Percentiles rank a stretch among this genome's conserved stretches.
Conservation (phyloP, 2,113 vertebrate genomes). For the Pygoscelis adeliae region DNA sequence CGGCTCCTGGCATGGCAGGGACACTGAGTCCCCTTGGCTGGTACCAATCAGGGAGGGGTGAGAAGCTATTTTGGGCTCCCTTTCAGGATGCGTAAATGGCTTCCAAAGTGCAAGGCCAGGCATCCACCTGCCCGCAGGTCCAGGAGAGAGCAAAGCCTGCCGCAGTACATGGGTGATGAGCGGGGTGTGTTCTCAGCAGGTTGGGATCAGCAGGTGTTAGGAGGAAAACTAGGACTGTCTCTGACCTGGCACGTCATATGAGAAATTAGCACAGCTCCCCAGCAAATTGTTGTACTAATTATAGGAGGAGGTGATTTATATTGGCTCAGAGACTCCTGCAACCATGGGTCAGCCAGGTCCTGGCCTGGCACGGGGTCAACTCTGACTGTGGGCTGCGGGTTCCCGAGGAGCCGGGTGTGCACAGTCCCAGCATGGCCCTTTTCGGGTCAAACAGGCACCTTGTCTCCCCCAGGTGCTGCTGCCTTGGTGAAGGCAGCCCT, state of each 20-base stretch:
- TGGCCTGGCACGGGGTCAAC: background rate
- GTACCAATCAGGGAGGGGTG: background rate
- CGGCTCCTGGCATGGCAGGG: background rate
- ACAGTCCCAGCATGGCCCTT: background rate
- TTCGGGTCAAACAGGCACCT: background rate
- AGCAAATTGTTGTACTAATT: background rate
- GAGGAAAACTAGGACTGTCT: background rate
- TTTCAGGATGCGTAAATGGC: background rate
- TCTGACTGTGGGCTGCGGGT: background rate
- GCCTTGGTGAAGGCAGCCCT: background rate
- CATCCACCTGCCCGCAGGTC: rapidly evolving
- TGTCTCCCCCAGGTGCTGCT: background rate
- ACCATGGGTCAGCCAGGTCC: background rate
- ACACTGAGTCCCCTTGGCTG: background rate
- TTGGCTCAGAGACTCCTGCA: background rate
- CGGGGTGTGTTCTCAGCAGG: background rate
- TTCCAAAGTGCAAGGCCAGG: background rate
- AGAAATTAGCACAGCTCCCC: background rate
- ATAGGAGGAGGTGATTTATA: background rate
- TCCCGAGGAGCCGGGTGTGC: rapidly evolving
- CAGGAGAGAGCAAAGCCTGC: background rate
- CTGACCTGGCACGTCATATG: background rate
- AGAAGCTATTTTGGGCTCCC: background rate
- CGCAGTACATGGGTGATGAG: rapidly evolving
- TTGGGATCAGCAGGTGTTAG: background rate